Evolutionary conservation across 2,113 vertebrate genomes (phyloP).

Genomic region (Baryphthengus martii): DNA sequence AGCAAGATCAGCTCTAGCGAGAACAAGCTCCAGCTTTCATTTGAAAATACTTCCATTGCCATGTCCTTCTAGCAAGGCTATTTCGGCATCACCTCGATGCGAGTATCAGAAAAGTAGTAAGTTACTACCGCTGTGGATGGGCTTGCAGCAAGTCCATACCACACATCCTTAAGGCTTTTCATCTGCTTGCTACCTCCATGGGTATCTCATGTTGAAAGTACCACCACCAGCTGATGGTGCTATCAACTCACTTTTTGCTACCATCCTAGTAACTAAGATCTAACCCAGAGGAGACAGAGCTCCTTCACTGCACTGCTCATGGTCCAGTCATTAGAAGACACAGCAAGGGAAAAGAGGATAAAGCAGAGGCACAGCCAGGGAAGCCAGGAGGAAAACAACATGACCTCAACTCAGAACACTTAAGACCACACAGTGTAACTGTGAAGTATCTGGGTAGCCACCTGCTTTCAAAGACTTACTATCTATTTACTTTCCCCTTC

Average conservation of each 20-base stretch:
- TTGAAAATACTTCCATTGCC: neutral
- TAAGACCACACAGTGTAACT: rapidly evolving
- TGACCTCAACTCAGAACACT: neutral
- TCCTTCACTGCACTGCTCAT: neutral
- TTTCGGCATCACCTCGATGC: neutral
- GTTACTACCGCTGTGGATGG: neutral
- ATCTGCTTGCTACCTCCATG: neutral
- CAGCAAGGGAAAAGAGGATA: rapidly evolving
- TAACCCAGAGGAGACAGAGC: neutral
- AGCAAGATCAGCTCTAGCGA: neutral
- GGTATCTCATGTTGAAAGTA: rapidly evolving
- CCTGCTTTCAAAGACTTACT: neutral
- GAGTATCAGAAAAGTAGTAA: rapidly evolving
- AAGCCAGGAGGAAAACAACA: neutral
- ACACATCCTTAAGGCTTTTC: neutral
- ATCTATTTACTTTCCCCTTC: neutral
- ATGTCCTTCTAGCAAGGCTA: neutral
- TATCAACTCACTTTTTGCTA: neutral
- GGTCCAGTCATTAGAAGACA: rapidly evolving
- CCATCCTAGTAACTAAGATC: neutral
- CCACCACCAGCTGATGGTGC: neutral
- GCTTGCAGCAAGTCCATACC: neutral
- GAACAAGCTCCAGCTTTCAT: neutral
- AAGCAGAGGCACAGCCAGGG: neutral
- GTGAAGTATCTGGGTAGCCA: neutral